Evolutionary conservation across 2,113 vertebrate species (phyloP).

Genomic region (Anarrhichthys ocellatus): DNA sequence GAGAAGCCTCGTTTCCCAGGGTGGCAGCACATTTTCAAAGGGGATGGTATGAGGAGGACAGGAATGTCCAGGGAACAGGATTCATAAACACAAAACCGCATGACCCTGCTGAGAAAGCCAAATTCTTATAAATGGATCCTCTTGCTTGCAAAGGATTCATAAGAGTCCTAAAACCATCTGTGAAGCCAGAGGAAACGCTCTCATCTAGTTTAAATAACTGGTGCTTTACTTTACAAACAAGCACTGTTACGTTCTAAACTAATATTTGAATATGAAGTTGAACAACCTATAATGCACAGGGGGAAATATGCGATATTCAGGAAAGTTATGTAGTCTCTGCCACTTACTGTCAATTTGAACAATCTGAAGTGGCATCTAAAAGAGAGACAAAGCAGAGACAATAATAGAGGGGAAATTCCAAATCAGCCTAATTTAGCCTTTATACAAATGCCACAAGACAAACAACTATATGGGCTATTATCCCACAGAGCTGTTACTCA

Average conservation of each 20-base stretch:
- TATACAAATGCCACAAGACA: slow-evolving; percentile 45
- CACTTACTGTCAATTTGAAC: background rate
- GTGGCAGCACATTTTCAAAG: slow-evolving; percentile 47
- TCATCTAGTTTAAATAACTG: slow-evolving; percentile 6
- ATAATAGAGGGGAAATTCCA: slow-evolving; percentile 66
- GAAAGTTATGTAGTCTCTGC: slow-evolving; percentile 15
- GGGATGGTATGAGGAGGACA: slow-evolving; percentile 55
- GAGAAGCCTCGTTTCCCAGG: slow-evolving; percentile 58
- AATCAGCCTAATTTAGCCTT: slow-evolving; percentile 49
- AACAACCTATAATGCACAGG: slow-evolving; percentile 1
- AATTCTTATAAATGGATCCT: slow-evolving; percentile 64
- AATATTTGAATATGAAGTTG: background rate
- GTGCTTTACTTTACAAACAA: background rate
- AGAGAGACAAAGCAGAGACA: slow-evolving; percentile 46
- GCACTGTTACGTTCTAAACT: background rate
- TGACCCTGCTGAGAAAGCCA: slow-evolving; percentile 60
- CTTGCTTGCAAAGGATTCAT: slow-evolving; percentile 30
- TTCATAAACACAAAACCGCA: slow-evolving; percentile 69
- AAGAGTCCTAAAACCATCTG: slow-evolving; percentile 18
- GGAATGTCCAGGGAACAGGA: slow-evolving; percentile 72
- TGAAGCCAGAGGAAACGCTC: background rate
- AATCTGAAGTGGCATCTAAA: slow-evolving; percentile 44
- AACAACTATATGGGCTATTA: slow-evolving; percentile 47
- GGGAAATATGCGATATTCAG: background rate
- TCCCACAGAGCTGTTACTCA: slow-evolving; percentile 20